Conservation (phyloP, 2,797 vertebrate genomes). For the Antennarius maculatus region DNA sequence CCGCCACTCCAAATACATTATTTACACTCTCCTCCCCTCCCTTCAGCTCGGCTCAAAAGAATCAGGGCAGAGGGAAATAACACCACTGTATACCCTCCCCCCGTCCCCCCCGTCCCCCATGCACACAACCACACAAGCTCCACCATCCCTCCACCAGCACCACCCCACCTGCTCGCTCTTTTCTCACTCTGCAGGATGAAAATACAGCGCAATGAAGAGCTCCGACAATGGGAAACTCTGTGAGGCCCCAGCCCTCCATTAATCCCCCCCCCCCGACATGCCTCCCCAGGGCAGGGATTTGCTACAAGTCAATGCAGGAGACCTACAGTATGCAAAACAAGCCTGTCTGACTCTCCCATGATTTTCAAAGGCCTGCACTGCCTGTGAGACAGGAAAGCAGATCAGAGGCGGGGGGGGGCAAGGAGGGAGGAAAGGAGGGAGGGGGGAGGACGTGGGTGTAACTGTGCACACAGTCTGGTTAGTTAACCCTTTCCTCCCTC, state of each 20-base stretch:
- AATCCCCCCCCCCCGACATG: slow-evolving; percentile 83
- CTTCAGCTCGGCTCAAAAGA: slow-evolving; percentile 68
- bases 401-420: slow-evolving; percentile 48
- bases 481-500: slow-evolving; percentile 74
- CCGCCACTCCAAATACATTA: slow-evolving; percentile 74
- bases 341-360: slow-evolving; percentile 73
- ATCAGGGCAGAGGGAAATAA: slow-evolving; percentile 81
- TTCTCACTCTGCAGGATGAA: slow-evolving; percentile 70
- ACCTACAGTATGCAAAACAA: slow-evolving; percentile 81
- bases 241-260: slow-evolving; percentile 75
- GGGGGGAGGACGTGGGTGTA: too few species aligned
- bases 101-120: slow-evolving; percentile 1
- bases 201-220: slow-evolving; percentile 73
- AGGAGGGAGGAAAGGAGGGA: too few species aligned
- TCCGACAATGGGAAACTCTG: slow-evolving; percentile 83
- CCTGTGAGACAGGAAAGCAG: slow-evolving; percentile 77
- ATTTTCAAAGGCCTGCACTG: slow-evolving; percentile 74
- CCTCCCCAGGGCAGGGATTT: slow-evolving; percentile 81
- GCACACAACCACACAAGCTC: slow-evolving; percentile 38
- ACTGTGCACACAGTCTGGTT: slow-evolving; percentile 60
- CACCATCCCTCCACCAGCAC: slow-evolving; percentile 27
- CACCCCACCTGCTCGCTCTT: slow-evolving; percentile 69
- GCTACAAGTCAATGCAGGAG: slow-evolving; percentile 82
- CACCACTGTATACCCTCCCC: slow-evolving; percentile 63
- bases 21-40: slow-evolving; percentile 73